Evolutionary conservation across 2,113 vertebrate genomes (phyloP), one percentile per base, ranked within the genome.

Genomic region (Etia nguti): DNA sequence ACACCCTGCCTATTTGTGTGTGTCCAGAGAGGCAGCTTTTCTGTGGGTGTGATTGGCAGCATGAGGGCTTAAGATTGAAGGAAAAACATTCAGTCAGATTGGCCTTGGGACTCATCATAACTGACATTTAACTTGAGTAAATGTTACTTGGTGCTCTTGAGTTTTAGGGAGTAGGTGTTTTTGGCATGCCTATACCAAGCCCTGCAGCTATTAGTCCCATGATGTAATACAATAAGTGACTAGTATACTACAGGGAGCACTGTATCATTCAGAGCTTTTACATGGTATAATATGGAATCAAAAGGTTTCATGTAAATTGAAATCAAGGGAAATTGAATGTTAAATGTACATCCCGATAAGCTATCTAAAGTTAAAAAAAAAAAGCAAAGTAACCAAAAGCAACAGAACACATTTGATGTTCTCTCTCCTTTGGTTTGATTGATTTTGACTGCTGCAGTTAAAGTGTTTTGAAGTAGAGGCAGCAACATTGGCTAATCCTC

Each of bases 31-130:
- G 80, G 56, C 84, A 86, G 84, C 80, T 79, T 81, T 92, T 60
- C 80, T 7, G 24, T 85, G 75, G 90, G 87, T 84, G 80, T 89
- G 84, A 89, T 88, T 92, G 88, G 24, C 85, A 91, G 79, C 84
- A 26, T 65, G 55, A 83, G 16, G 57, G 60, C 54, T 55, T n/a
- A 73, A 79, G 77, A 59, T 43, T 83, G 54, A 80, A 41, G 46
- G 73, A 34, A 34, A 77, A 52, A 31, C 18, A 77, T 77, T 77
- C 70, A 79, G 81, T 86, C 80, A 70, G 24, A 82, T 60, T 10
- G 62, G 77, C 81, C 87, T 13, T 5, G 59, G 83, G 91, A 86
- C 70, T 86, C 46, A 43, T 87, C 54, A 60, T 57, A 81, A 89
- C 91, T 91, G 90, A 54, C 86, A 90, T 73, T 88, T 83, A 75